Conservation (phyloP, 2,797 vertebrate species). For the Momotus momota region DNA sequence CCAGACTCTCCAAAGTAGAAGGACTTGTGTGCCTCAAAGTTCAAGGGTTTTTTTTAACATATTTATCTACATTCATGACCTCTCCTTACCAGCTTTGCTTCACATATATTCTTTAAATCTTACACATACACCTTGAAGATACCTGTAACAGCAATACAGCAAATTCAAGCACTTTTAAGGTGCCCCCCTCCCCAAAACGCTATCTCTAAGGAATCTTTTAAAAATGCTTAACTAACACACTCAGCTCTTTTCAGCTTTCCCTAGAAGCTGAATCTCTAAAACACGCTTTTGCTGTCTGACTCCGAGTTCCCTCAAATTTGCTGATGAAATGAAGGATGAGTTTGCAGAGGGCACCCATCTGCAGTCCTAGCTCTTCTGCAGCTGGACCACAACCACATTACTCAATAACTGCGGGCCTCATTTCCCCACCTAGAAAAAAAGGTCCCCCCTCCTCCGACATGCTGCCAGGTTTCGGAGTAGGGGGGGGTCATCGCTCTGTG, state of each 20-base stretch:
- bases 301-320: neutral
- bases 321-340: neutral
- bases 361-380: neutral
- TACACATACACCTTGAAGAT: neutral
- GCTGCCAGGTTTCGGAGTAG: neutral
- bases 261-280: neutral
- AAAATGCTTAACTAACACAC: neutral
- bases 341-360: neutral
- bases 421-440: neutral
- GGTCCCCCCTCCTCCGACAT: neutral
- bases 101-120: neutral
- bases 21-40: neutral
- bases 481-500: too few relatives aligned
- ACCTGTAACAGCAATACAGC: neutral
- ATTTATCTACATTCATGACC: neutral
- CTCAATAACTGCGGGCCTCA: neutral
- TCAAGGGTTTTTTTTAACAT: neutral
- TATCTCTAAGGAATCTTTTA: neutral
- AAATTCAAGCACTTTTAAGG: neutral
- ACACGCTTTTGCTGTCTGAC: neutral
- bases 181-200: neutral
- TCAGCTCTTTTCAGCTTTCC: neutral
- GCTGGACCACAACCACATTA: neutral
- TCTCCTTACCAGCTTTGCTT: neutral
- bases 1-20: neutral